Base-by-base conservation (phyloP, 2,113 vertebrate species). In the Hiodon tergisus region DNA sequence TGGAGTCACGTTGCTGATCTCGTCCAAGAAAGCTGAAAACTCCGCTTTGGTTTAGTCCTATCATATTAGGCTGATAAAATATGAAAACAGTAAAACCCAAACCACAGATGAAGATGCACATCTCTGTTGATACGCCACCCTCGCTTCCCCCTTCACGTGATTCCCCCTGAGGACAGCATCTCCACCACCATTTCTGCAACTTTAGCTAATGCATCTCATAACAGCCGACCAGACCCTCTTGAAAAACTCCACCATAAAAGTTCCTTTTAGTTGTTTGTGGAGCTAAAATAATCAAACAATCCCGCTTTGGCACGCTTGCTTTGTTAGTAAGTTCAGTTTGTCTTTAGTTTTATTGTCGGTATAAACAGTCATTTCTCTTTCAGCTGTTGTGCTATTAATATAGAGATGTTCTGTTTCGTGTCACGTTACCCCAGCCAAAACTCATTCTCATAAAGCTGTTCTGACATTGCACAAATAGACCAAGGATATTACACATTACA, bases 31-130 rank as follows among this genome's bases (percentile, higher is more conserved):
- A 79, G 62, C 70, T 67, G 57, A 46, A 76, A 72, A 71, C 66
- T 46, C 62, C 86, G 87, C 84, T 90, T 90, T 88, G 82, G 85
- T 90, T 92, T 88, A 89, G 85, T 83, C 86, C 81, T 86, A 86
- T 90, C 87, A 88, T 88, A 88, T 87, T 88, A 87, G 85, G 86
- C 85, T 83, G 85, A 86, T 88, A 88, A 78, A 67, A 78, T 16
- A 11, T 47, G 48, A 60, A 67, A 76, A 81, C 82, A 88, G 80
- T 85, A 84, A 86, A 86, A 85, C 84, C 85, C 82, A 89, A 90
- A 89, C 89, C 89, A 85, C 89, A 87, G 87, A 85, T 87, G 86
- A 90, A 90, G 88, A 86, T 73, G 89, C 84, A 82, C 83, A 89
- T 90, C 89, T 91, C 84, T 86, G 31, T 90, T 87, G 81, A 87